Conservation (phyloP, 2,797 vertebrate species). For the Lithobates pipiens region DNA sequence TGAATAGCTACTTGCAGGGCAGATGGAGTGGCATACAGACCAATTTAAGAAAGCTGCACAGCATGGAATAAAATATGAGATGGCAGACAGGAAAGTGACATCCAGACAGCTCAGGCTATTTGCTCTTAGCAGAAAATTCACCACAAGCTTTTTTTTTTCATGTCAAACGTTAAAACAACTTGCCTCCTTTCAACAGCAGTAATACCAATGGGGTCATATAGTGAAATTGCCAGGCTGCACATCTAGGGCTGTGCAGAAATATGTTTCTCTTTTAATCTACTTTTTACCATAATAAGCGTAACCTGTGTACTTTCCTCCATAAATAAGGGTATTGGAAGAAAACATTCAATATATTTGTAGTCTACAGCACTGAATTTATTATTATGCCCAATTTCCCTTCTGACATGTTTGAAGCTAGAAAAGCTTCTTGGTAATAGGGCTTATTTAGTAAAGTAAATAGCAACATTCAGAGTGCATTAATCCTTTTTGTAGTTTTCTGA, state of each 20-base stretch:
- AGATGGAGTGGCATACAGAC: slow-evolving; percentile 48
- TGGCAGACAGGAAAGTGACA: slow-evolving; percentile 58
- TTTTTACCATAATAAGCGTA: not conserved
- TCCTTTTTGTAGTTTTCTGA: not conserved
- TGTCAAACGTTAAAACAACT: slow-evolving; percentile 55
- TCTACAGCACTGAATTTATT: not conserved
- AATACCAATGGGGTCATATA: slow-evolving; percentile 50
- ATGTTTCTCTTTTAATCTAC: slow-evolving; percentile 28
- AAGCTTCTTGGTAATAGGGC: not conserved
- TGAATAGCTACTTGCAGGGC: slow-evolving; percentile 34
- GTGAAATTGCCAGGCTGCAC: slow-evolving; percentile 38
- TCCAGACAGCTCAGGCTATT: slow-evolving; percentile 53
- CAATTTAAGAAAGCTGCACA: slow-evolving; percentile 55
- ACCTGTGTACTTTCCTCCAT: not conserved
- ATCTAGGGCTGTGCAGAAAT: slow-evolving; percentile 10
- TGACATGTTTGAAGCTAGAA: not conserved
- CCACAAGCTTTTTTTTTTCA: slow-evolving; percentile 43
- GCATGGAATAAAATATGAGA: slow-evolving; percentile 57
- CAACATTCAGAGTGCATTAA: not conserved
- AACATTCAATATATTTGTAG: not conserved
- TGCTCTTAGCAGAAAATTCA: slow-evolving; percentile 48
- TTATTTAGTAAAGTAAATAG: not conserved
- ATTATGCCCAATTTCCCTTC: not conserved
- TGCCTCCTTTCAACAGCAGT: slow-evolving; percentile 31
- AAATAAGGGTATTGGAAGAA: not conserved